Percentiles rank a stretch among this genome's conserved stretches.
Evolutionary conservation across 2,797 vertebrate species (phyloP).

Genomic region (Propithecus perrieri): DNA sequence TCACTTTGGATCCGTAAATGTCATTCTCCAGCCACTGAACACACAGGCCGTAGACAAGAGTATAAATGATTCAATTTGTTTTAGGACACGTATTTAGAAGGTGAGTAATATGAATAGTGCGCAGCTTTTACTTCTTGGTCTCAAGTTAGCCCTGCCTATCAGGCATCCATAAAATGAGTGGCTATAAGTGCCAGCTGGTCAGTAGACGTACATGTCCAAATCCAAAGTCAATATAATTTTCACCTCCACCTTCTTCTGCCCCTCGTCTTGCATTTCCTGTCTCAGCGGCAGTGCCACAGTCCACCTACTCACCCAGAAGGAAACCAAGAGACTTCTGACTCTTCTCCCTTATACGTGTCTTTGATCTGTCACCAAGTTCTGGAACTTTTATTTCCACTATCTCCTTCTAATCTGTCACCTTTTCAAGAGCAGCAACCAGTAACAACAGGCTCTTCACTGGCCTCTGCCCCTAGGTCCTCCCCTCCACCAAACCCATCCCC

Average conservation of each 20-base stretch:
- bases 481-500: neutral
- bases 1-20: neutral
- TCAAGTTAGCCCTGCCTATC: neutral
- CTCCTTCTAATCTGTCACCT: neutral
- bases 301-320: neutral
- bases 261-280: neutral
- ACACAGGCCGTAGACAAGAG: neutral
- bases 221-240: conserved; percentile 56
- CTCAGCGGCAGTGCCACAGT: neutral
- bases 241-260: neutral
- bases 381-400: neutral
- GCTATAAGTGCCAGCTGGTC: conserved; percentile 61
- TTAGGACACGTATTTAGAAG: neutral
- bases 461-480: neutral
- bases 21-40: neutral
- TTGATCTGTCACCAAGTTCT: neutral
- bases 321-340: neutral
- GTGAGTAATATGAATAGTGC: neutral
- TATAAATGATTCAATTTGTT: neutral
- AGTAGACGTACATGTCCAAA: conserved; percentile 48
- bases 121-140: neutral
- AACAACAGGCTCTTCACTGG: neutral
- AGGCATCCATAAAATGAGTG: neutral
- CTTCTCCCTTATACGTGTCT: neutral
- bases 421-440: neutral